These are phyloP conservation scores for Xylota sylvarum DNA, from an alignment of 2,888 invertebrate species.

Conservation along the genomic window DNA sequence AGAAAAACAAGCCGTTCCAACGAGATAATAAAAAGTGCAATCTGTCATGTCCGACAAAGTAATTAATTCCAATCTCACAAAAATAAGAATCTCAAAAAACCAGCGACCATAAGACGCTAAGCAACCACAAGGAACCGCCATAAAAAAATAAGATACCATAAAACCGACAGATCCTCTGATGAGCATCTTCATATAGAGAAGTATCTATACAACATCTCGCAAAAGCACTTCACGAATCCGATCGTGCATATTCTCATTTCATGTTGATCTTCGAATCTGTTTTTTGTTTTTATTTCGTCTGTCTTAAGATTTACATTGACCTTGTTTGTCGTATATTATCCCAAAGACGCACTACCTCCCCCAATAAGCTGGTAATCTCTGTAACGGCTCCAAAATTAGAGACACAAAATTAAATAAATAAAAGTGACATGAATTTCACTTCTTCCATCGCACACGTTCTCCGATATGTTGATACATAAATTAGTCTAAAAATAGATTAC, in stretches of 20 bases:
- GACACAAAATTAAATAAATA: slow-evolving; percentile 60
- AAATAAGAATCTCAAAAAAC: slow-evolving; percentile 2
- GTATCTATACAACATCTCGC: not conserved
- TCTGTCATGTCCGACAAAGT: slow-evolving; percentile 59
- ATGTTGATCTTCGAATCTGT: slow-evolving; percentile 11
- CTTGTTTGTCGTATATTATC: slow-evolving; percentile 44
- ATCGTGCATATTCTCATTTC: slow-evolving; percentile 9
- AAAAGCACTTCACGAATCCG: slow-evolving; percentile 5
- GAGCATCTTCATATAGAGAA: not conserved
- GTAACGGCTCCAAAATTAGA: slow-evolving; percentile 51
- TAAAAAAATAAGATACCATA: slow-evolving; percentile 31
- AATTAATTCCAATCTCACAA: slow-evolving; percentile 41
- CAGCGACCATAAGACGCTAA: slow-evolving; percentile 24
- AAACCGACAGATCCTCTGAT: slow-evolving; percentile 31
- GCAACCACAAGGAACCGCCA: slow-evolving; percentile 7
- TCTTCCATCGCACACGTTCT: slow-evolving; percentile 4
- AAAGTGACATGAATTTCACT: slow-evolving; percentile 60
- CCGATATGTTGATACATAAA: slow-evolving; percentile 50
- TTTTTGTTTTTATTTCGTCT: slow-evolving; percentile 11
- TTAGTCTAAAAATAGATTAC: slow-evolving; percentile 66
- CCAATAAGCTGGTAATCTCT: not conserved
- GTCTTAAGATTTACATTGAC: slow-evolving; percentile 55
- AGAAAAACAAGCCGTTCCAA: slow-evolving; percentile 6
- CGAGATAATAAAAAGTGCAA: slow-evolving; percentile 38
- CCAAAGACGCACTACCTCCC: slow-evolving; percentile 6